These are phyloP conservation scores for Battus philenor DNA, from an alignment of 1,140 invertebrate genomes.

Conservation along the genomic window DNA sequence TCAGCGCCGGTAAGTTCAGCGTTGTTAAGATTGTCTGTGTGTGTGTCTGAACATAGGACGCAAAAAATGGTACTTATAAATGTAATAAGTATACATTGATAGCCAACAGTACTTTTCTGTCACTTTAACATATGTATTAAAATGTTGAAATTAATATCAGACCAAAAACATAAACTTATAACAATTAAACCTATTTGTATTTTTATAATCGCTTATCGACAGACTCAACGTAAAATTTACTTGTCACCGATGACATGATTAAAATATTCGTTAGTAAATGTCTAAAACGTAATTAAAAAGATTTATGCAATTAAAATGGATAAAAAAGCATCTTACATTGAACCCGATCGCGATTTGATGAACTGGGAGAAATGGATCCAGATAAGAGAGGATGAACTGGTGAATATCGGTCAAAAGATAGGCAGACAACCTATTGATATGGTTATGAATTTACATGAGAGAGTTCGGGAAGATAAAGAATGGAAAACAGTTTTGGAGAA, in stretches of 20 bases:
- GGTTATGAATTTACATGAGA: conserved; percentile 51
- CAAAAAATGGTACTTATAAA: too few species aligned
- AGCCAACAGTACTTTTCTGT: too few species aligned
- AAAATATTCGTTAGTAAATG: not conserved
- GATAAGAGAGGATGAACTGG: conserved; percentile 52
- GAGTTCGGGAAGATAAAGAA: conserved; percentile 48
- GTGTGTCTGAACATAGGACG: too few species aligned
- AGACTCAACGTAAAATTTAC: not conserved
- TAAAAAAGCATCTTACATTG: conserved; percentile 1
- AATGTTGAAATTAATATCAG: too few species aligned
- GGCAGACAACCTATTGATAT: conserved; percentile 41
- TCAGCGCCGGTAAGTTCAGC: too few species aligned
- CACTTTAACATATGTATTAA: too few species aligned
- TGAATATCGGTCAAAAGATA: conserved; percentile 30
- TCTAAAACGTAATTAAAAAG: not conserved
- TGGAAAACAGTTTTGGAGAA: conserved; percentile 49
- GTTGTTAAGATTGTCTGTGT: too few species aligned
- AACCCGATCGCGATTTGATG: conserved; percentile 46
- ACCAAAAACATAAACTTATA: too few species aligned
- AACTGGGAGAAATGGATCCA: conserved; percentile 64
- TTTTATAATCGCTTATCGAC: too few species aligned
- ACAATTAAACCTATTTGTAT: too few species aligned
- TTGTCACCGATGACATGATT: not conserved
- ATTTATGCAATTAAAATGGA: not conserved
- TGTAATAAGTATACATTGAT: too few species aligned